Conservation (phyloP, 2,797 vertebrate genomes). For the Galago senegalensis region DNA sequence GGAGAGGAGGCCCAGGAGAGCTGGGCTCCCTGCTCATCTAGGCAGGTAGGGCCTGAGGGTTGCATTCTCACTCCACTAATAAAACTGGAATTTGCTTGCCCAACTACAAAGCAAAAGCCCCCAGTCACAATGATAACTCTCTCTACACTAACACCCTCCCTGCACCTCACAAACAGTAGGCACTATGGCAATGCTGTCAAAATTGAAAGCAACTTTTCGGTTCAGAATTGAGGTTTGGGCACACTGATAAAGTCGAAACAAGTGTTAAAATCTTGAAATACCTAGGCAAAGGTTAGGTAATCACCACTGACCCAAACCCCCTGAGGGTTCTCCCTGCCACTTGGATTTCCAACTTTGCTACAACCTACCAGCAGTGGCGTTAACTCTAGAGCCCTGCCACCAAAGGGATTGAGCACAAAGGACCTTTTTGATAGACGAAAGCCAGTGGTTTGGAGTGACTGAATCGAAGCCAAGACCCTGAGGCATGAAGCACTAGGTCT, state of each 20-base stretch:
- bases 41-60: neutral
- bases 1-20: neutral
- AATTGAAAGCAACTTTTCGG: neutral
- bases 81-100: neutral
- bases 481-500: neutral
- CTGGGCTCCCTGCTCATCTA: neutral
- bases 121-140: neutral
- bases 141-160: neutral
- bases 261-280: slow-evolving; percentile 27
- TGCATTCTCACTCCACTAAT: neutral
- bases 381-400: neutral
- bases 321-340: neutral
- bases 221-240: neutral
- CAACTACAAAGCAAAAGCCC: neutral
- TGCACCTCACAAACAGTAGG: neutral
- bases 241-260: neutral
- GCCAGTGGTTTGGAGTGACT: neutral
- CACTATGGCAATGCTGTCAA: neutral
- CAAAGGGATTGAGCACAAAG: neutral
- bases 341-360: neutral
- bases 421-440: neutral
- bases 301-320: neutral
- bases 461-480: neutral
- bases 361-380: neutral
- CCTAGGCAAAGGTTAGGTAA: neutral